A percentile compares a stretch with the other conserved stretches of the same genome.
Conservation (phyloP, 1,140 invertebrate species). For the Sycobia sp. region DNA sequence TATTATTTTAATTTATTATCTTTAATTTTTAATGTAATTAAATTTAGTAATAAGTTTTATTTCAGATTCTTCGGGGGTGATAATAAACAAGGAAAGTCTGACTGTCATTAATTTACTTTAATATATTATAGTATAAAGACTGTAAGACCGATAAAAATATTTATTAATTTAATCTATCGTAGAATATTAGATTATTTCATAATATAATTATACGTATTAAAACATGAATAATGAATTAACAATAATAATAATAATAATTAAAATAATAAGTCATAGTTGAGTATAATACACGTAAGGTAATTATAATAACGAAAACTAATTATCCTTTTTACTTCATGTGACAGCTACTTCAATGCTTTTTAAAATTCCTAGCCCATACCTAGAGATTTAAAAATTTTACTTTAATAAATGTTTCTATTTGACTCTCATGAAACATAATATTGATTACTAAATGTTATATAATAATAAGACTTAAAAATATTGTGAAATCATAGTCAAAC, state of each 20-base stretch:
- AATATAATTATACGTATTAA: conserved; percentile 53
- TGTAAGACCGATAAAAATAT: too few relatives aligned
- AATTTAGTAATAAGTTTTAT: too few relatives aligned
- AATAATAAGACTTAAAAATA: conserved; percentile 8
- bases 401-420: conserved; percentile 32
- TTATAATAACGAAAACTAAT: conserved; percentile 56
- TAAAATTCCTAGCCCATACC: conserved; percentile 57
- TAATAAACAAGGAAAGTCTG: too few relatives aligned
- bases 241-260: conserved; percentile 54
- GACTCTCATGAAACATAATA: conserved; percentile 27
- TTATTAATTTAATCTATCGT: conserved; percentile 52
- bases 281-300: conserved; percentile 53
- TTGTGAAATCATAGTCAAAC: conserved; percentile 7
- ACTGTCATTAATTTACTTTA: too few relatives aligned
- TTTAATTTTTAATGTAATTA: too few relatives aligned
- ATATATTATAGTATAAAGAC: too few relatives aligned
- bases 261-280: conserved; percentile 50
- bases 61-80: too few relatives aligned
- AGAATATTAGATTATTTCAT: too few relatives aligned
- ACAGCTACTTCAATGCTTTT: conserved; percentile 63
- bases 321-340: conserved; percentile 56
- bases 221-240: conserved; percentile 50
- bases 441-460: neutral
- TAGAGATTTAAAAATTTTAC: conserved; percentile 54
- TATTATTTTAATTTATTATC: too few relatives aligned